These are phyloP conservation scores for Anguilla marmorata DNA, from an alignment of 2,797 vertebrate genomes.

Conservation along the genomic window DNA sequence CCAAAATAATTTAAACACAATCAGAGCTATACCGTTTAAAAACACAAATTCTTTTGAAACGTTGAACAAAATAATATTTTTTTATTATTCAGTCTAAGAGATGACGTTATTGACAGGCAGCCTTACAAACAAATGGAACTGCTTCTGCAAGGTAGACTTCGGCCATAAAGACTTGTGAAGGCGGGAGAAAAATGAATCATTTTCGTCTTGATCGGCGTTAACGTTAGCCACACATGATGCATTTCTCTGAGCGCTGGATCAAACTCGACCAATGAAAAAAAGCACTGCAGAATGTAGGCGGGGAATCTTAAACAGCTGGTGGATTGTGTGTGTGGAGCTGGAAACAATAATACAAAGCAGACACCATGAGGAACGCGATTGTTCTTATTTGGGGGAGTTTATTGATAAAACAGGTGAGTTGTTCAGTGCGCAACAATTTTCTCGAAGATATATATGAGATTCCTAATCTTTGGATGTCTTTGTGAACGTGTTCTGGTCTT, in stretches of 20 bases:
- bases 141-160: neutral
- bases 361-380: constrained; percentile 66
- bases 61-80: neutral
- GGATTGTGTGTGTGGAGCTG: constrained; percentile 32
- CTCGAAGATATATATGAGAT: neutral
- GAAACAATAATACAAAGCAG: constrained; percentile 64
- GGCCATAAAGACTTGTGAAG: neutral
- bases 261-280: constrained; percentile 52
- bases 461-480: neutral
- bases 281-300: constrained; percentile 51
- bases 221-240: constrained; percentile 48
- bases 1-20: neutral
- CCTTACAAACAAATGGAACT: constrained; percentile 6
- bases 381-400: constrained; percentile 68
- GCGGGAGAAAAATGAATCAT: neutral
- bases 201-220: constrained; percentile 46
- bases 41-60: neutral
- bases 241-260: neutral
- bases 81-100: neutral
- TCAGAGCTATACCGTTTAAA: neutral
- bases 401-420: constrained; percentile 69
- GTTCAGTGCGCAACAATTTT: neutral
- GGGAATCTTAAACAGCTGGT: constrained; percentile 54
- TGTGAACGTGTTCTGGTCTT: neutral
- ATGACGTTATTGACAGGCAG: neutral